Conservation (phyloP, 2,888 invertebrate genomes). For the Caenorhabditis sp. region DNA sequence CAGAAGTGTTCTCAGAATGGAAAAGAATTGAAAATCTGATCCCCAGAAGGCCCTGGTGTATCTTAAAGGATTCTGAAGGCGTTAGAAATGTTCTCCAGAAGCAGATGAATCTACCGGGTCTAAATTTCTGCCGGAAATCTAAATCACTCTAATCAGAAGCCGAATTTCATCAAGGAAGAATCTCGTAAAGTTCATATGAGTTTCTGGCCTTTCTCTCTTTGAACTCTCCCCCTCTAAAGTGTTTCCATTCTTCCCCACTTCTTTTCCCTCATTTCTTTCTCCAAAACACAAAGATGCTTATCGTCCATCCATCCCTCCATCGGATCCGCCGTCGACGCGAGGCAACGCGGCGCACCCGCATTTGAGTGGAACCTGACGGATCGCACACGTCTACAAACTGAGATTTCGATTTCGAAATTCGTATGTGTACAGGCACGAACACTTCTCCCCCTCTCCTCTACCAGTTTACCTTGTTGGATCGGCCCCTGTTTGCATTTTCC, state of each 20-base stretch:
- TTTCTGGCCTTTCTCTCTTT: background rate
- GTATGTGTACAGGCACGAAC: background rate
- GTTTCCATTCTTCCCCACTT: conserved; percentile 1
- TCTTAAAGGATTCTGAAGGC: too few species aligned
- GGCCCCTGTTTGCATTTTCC: conserved; percentile 10
- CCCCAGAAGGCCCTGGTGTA: too few species aligned
- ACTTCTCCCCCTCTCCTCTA: background rate
- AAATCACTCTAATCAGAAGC: too few species aligned
- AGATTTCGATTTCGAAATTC: conserved; percentile 1
- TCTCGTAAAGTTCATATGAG: too few species aligned
- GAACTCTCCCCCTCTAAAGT: background rate
- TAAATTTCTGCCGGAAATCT: too few species aligned
- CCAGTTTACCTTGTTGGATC: background rate
- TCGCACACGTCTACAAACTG: conserved; percentile 35
- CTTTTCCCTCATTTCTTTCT: too few species aligned
- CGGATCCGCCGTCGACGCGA: conserved; percentile 23
- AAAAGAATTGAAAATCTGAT: too few species aligned
- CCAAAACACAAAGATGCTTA: conserved; percentile 20
- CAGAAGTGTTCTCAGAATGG: too few species aligned
- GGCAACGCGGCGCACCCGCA: background rate
- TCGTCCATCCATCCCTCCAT: too few species aligned
- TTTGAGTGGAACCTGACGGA: conserved; percentile 50
- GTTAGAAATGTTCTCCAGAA: too few species aligned
- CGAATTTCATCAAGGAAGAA: too few species aligned
- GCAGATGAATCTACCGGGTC: too few species aligned